Evolutionary conservation across 2,113 vertebrate genomes (phyloP), one percentile per base, ranked within the genome.

Genomic region (Burhinus oedicnemus): DNA sequence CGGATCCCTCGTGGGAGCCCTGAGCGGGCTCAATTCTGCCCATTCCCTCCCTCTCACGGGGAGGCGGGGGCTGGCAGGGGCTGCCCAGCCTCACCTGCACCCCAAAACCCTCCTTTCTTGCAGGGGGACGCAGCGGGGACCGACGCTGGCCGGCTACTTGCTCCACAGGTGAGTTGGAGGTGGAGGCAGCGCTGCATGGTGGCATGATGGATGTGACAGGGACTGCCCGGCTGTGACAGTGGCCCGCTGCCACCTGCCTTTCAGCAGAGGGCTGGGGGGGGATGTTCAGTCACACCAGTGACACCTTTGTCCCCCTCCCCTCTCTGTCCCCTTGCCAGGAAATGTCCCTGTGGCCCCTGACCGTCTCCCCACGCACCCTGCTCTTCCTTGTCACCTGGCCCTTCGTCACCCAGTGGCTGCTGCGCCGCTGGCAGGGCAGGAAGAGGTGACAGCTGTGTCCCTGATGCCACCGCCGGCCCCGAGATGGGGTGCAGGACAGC

Each of bases 301-400:
- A 26, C 77, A 51, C 34, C 13, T 11, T 14, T 17, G 32, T 32
- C 12, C 27, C 38, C 25, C 3, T 58, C 10, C 34, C 36, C 47
- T 58, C 38, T 64, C 57, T 72, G 57, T 87, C 26, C 69, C 60
- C 49, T 42, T 2, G 2, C 36, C 74, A 97, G 93, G 93, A 61
- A 7, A 21, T 16, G 14, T 90, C 92, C 42, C 76, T 20, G 1
- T 68, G 93, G 97, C 75, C 95, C 64, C 61, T 94, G 93, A 94
- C 98, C 64, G 93, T 97, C 95, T 98, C 93, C 2, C 97, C 94
- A 1, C 98, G 65, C 75, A 98, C 98, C 4, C 72, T 99, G 27
- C 87, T 99, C 66, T 98, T 99, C 96, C 97, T 99, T 78, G n/a
- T 99, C 92, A 57, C 99, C 66, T 99, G 99, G 99, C 99, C 99